Conservation (phyloP, 1,140 invertebrate species). For the Drosophila miranda region DNA sequence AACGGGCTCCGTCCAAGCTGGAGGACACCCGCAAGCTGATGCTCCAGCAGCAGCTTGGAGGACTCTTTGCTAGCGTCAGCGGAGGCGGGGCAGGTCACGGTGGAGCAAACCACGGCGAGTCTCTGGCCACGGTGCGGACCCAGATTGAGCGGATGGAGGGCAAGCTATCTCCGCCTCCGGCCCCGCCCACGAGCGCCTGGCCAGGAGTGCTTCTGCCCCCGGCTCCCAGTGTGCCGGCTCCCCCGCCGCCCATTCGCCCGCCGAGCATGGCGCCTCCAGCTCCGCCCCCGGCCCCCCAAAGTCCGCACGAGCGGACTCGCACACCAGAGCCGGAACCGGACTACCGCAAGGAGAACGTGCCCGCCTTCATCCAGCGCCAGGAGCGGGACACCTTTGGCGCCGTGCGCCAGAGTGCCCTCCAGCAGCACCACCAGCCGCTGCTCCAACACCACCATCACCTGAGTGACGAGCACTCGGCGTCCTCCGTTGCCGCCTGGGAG, state of each 20-base stretch:
- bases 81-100: not conserved
- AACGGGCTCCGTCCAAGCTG: constrained; percentile 89
- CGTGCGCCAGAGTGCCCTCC: constrained; percentile 40
- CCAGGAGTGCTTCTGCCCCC: constrained; percentile 85
- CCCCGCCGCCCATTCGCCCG: constrained; percentile 79
- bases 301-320: constrained; percentile 82
- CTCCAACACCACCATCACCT: constrained; percentile 47
- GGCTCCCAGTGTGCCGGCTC: constrained; percentile 80
- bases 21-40: constrained; percentile 93
- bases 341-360: constrained; percentile 84
- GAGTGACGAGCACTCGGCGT: constrained; percentile 35
- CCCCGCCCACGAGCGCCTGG: constrained; percentile 83
- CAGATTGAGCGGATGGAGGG: constrained; percentile 83
- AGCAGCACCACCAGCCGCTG: constrained; percentile 63
- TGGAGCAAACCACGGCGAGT: constrained; percentile 19
- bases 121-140: constrained; percentile 78
- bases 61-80: constrained; percentile 74
- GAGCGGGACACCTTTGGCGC: constrained; percentile 86
- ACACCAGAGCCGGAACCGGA: constrained; percentile 65
- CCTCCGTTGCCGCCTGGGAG: constrained; percentile 49
- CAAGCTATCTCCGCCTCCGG: constrained; percentile 84
- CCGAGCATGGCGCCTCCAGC: constrained; percentile 84
- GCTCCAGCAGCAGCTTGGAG: constrained; percentile 92
- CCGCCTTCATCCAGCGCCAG: constrained; percentile 88
- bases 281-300: constrained; percentile 87